phyloP scores from a whole-genome alignment of 2,797 vertebrate species.

The Meda fulgida region DNA sequence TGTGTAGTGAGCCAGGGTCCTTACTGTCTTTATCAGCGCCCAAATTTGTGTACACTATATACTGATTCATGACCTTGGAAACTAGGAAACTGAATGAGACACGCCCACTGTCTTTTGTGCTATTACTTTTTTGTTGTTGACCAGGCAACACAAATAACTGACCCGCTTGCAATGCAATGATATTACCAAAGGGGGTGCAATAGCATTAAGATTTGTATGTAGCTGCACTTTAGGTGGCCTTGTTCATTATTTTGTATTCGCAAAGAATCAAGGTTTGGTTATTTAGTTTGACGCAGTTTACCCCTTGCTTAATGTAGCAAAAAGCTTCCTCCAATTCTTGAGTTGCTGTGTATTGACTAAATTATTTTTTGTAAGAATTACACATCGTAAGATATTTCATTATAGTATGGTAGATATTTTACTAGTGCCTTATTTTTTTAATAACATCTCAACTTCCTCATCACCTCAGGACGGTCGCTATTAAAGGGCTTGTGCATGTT shows the following conservation, averaged over 20 bases:
- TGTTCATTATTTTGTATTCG: not conserved
- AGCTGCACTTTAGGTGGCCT: not conserved
- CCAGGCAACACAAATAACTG: not conserved
- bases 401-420: not conserved
- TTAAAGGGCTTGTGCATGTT: not conserved
- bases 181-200: slow-evolving; percentile 31
- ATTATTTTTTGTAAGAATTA: not conserved
- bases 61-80: not conserved
- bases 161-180: slow-evolving; percentile 7
- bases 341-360: slow-evolving; percentile 1
- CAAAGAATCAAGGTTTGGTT: not conserved
- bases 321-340: not conserved
- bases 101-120: not conserved
- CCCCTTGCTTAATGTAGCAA: not conserved
- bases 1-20: not conserved
- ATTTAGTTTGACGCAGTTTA: not conserved
- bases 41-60: not conserved
- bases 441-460: not conserved
- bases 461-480: not conserved
- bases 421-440: not conserved
- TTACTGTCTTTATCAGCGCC: not conserved
- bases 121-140: not conserved
- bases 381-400: not conserved
- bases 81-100: not conserved
- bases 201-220: not conserved